Conservation (phyloP, 2,797 vertebrate species). For the Brotula barbata region DNA sequence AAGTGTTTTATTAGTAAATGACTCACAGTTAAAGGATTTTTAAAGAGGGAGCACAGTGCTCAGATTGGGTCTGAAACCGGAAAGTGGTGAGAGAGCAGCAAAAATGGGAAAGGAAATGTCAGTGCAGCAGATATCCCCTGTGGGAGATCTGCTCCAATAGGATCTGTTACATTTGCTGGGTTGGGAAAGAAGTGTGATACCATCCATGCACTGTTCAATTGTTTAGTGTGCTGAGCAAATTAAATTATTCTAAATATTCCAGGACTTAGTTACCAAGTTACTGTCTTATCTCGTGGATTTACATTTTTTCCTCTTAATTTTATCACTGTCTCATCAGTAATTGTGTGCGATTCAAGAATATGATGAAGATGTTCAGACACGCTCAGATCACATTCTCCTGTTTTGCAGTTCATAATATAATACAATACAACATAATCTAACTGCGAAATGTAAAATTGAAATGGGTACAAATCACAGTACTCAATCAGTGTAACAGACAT, state of each 20-base stretch:
- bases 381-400: too few species aligned
- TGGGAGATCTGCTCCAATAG: background rate
- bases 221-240: background rate
- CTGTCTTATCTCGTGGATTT: too few species aligned
- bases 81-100: background rate
- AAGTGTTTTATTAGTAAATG: constrained; percentile 39
- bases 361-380: background rate
- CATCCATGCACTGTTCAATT: background rate
- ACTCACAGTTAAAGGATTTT: constrained; percentile 24
- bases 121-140: background rate
- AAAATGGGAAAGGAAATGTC: constrained; percentile 1
- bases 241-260: background rate
- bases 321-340: too few species aligned
- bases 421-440: too few species aligned
- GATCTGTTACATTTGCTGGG: background rate
- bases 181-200: background rate
- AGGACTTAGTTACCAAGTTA: too few species aligned
- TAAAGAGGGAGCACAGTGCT: background rate
- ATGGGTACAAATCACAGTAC: too few species aligned
- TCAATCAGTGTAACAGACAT: too few species aligned
- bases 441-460: too few species aligned
- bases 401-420: too few species aligned
- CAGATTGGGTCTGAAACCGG: background rate
- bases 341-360: too few species aligned
- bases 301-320: too few species aligned